A percentile compares a stretch with the other conserved stretches of the same genome.
These are phyloP conservation scores for Polyploca ridens DNA, from an alignment of 2,888 invertebrate genomes.

Conservation along the genomic window DNA sequence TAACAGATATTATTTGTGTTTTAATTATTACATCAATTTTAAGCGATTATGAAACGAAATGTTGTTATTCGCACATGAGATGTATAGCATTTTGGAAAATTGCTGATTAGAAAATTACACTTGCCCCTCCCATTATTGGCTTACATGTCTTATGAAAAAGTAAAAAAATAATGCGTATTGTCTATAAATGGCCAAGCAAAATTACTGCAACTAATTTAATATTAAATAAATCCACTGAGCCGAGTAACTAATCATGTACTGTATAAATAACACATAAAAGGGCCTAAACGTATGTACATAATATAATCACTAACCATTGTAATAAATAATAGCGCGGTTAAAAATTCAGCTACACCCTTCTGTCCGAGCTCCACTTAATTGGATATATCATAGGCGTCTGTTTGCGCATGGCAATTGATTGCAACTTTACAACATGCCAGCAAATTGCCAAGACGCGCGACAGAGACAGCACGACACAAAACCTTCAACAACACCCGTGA, in stretches of 20 bases:
- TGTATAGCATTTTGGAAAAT: too few relatives aligned
- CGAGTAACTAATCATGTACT: not conserved
- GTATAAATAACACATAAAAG: not conserved
- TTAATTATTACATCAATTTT: too few relatives aligned
- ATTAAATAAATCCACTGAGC: too few relatives aligned
- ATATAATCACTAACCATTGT: slow-evolving; percentile 11
- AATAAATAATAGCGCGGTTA: slow-evolving; percentile 20
- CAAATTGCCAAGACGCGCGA: slow-evolving; percentile 74
- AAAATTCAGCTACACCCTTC: slow-evolving; percentile 54
- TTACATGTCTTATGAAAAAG: too few relatives aligned
- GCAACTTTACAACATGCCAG: slow-evolving; percentile 83
- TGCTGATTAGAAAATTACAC: too few relatives aligned
- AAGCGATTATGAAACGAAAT: too few relatives aligned
- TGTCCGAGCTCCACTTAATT: slow-evolving; percentile 70
- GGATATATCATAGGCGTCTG: slow-evolving; percentile 85
- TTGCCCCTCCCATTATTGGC: too few relatives aligned
- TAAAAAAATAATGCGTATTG: too few relatives aligned
- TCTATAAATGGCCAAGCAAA: too few relatives aligned
- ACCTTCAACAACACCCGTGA: slow-evolving; percentile 13
- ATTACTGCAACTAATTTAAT: too few relatives aligned
- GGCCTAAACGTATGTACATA: not conserved
- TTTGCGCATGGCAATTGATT: slow-evolving; percentile 85
- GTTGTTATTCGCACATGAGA: too few relatives aligned
- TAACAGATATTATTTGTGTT: too few relatives aligned
- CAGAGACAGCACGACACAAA: slow-evolving; percentile 42